Evolutionary conservation across 2,888 invertebrate species (phyloP), one percentile per base, ranked within the genome.

Genomic region (Ligdia adustata): DNA sequence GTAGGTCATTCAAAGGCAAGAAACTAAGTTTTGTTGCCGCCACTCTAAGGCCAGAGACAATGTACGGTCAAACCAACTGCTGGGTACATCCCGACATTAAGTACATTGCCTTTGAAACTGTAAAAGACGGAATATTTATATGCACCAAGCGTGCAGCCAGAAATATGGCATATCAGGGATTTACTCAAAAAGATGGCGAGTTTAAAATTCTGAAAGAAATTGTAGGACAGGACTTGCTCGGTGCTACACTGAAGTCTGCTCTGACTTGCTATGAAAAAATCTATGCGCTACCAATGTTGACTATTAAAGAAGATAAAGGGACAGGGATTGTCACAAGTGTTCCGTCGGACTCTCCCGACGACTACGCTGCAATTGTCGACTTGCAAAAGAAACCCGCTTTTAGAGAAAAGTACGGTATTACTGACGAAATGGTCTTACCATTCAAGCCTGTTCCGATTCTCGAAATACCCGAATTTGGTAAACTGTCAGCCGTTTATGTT

Each of bases 11-110:
- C 55, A 69, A 86, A 57, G 86, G 86, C 33, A 91, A 92, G 72
- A 77, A 91, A 49, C 91, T 98, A n/a, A 97, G 89, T 76, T 91
- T 99, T 51, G 98, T 99, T 6, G 99, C 99, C 9, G 99, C 99
- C 4, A 99, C 99, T 3, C 89, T 99, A n/a, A 92, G 99, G 48
- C 99, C 99, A 1, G 99, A 99, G 90, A 99, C 99, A 0, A 99
- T 99, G 99, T 99, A 99, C 75, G 99, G 99, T 0, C 99, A 99
- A 90, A 99, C 99, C 0, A 99, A 99, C 78, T 99, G 99, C 79
- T 99, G 99, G 98, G 82, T 99, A 2, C 95, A 96, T 71, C 99
- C 99, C 0, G 98, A 99, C 72, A 96, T 99, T 74, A 94, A 93
- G 58, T 99, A 99, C 74, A 93, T 99, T 57, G 98, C 96, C 0